These are phyloP conservation scores for Nemoura dubitans DNA, from an alignment of 2,888 invertebrate genomes.

Conservation along the genomic window DNA sequence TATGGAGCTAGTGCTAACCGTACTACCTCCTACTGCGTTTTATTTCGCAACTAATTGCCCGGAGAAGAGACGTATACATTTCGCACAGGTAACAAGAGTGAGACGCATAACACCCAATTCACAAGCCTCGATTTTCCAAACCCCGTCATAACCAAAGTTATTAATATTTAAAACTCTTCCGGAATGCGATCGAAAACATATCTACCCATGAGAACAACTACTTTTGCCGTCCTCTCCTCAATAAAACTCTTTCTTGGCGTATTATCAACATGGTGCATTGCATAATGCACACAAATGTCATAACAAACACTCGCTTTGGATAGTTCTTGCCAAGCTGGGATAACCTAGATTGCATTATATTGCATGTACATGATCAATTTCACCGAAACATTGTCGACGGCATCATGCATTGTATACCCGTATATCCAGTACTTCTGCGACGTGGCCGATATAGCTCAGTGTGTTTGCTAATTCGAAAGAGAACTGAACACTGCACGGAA, in stretches of 20 bases:
- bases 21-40: too few relatives aligned
- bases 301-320: neutral
- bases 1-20: neutral
- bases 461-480: neutral
- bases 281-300: neutral
- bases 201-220: neutral
- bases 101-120: too few relatives aligned
- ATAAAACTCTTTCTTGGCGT: neutral
- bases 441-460: too few relatives aligned
- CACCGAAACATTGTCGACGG: neutral
- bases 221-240: neutral
- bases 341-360: neutral
- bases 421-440: neutral
- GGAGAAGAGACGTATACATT: too few relatives aligned
- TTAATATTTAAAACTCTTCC: neutral
- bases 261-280: neutral
- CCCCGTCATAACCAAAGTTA: too few relatives aligned
- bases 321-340: neutral
- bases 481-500: neutral
- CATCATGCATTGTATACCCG: neutral
- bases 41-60: too few relatives aligned
- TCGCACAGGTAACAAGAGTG: too few relatives aligned
- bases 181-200: neutral
- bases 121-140: too few relatives aligned
- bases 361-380: constrained; percentile 7